Percentiles rank a stretch among this genome's conserved stretches.
Conservation (phyloP, 2,888 invertebrate genomes). For the Epinotia demarniana region DNA sequence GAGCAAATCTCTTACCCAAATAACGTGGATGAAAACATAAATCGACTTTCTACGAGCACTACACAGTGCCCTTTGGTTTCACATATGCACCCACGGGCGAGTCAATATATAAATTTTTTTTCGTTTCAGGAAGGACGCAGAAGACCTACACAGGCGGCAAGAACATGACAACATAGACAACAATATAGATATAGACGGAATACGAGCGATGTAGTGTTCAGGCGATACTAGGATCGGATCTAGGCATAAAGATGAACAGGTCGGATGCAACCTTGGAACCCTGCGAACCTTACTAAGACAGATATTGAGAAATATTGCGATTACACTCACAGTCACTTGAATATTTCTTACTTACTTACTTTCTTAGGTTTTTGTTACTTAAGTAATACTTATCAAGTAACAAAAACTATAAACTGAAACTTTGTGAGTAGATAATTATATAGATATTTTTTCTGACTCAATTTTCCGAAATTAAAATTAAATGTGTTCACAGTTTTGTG, state of each 20-base stretch:
- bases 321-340: too few species aligned
- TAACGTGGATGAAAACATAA: background rate
- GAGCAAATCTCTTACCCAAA: background rate
- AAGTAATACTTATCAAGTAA: too few species aligned
- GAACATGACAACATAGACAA: slow-evolving; percentile 65
- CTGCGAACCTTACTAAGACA: too few species aligned
- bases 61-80: background rate
- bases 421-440: too few species aligned
- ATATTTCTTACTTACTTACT: too few species aligned
- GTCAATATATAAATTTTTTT: too few species aligned
- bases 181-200: slow-evolving; percentile 67
- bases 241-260: background rate
- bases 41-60: background rate
- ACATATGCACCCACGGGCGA: background rate
- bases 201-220: slow-evolving; percentile 71
- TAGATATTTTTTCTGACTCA: too few species aligned
- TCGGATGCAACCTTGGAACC: too few species aligned
- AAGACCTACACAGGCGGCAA: slow-evolving; percentile 73
- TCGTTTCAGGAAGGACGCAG: slow-evolving; percentile 76
- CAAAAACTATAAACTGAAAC: too few species aligned
- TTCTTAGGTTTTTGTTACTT: too few species aligned
- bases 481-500: background rate
- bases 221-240: slow-evolving; percentile 18
- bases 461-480: too few species aligned
- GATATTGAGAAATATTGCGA: too few species aligned